Base-by-base conservation (phyloP, 2,113 vertebrate species). In the Ptychochromis oligacanthus region DNA sequence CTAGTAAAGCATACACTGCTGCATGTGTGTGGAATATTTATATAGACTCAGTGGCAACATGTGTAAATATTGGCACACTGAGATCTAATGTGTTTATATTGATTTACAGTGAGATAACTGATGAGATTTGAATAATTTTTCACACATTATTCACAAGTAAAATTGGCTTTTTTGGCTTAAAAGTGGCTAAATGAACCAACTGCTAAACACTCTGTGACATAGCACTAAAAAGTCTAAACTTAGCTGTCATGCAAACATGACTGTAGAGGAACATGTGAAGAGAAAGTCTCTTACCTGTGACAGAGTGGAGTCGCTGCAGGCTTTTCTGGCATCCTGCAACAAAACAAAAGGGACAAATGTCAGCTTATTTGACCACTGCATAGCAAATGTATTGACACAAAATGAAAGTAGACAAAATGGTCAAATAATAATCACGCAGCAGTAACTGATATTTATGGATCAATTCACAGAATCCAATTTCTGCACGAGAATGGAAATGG, bases 311-410 rank as follows among this genome's bases (percentile, higher is more conserved):
- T 99, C 98, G 52, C 97, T 98, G 93, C 98, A 99, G 2, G 97
- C 98, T 95, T 99, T 99, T 91, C 98, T 97, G 56, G 98, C 98
- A 97, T 99, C 97, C 98, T 99, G 93, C 88, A 95, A 95, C 20
- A 91, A 46, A 79, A 70, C 24, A 49, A 92, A 84, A 31, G 4
- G 9, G 1, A 81, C 11, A 57, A 31, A 49, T 54, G 40, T 54
- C 4, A 75, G 3, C 4, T 9, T 34, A 1, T 46, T 67, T 1
- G 18, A 28, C 12, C 1, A 49, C 4, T 75, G 54, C 11, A 12
- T 14, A 10, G 3, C 26, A 10, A 57, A 59, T 1, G 6, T 18
- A 52, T 18, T 52, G 17, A 24, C 1, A 28, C 8, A 54, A 20
- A 34, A 75, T 65, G 4, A 17, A 55, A 54, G 2, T 4, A 52